phyloP scores from a whole-genome alignment of 2,797 vertebrate genomes.

The Meda fulgida region DNA sequence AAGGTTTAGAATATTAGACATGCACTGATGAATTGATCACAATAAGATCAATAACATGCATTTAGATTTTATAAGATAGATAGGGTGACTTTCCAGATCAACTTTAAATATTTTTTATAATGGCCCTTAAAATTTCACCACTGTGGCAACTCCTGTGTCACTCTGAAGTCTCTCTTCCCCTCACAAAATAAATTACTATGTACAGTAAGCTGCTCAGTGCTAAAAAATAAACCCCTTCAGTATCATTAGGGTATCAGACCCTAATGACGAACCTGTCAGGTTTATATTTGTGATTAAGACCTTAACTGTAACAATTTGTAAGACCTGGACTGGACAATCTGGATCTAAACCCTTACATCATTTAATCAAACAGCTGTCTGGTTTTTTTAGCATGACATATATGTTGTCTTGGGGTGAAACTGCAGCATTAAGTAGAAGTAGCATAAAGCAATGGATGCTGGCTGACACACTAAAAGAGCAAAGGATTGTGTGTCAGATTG shows the following conservation, averaged over 20 bases:
- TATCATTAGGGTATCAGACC: background rate
- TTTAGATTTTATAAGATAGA: no score
- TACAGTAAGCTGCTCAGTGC: background rate
- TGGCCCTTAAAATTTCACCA: background rate
- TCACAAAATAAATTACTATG: background rate
- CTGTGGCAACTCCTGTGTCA: background rate
- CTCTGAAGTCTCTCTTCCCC: background rate
- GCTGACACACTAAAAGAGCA: background rate
- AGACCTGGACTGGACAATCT: background rate
- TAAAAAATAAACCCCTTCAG: background rate
- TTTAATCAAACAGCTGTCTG: background rate
- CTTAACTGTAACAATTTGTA: background rate
- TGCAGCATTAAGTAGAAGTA: background rate
- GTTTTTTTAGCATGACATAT: background rate
- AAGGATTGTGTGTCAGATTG: constrained; percentile 12
- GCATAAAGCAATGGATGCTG: constrained; percentile 1
- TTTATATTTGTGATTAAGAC: background rate
- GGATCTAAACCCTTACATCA: background rate
- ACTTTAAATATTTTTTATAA: background rate
- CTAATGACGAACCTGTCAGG: background rate
- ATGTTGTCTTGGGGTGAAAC: background rate
- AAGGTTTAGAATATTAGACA: no score
- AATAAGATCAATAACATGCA: no score
- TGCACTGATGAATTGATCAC: background rate
- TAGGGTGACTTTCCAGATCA: background rate